These are phyloP conservation scores for Rotaria macrura DNA, from an alignment of 2,888 invertebrate species.

Conservation along the genomic window DNA sequence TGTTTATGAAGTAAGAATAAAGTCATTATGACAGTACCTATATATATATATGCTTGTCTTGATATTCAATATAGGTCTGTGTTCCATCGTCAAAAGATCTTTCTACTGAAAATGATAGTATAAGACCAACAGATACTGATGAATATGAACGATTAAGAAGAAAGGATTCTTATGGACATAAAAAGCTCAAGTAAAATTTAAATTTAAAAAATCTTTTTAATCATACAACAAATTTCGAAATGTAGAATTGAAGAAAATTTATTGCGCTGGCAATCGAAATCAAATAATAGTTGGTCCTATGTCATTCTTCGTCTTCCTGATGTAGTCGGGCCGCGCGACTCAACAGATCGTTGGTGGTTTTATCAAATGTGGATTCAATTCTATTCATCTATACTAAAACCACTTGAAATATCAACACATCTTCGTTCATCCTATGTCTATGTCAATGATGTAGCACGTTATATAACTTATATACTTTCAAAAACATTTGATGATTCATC, in stretches of 20 bases:
- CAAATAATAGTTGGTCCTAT: conserved; percentile 41
- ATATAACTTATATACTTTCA: conserved; percentile 39
- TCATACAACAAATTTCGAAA: not conserved
- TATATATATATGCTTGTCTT: too few relatives aligned
- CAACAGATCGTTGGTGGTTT: conserved; percentile 51
- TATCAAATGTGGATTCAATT: conserved; percentile 51
- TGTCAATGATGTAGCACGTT: conserved; percentile 48
- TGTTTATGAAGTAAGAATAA: conserved; percentile 51
- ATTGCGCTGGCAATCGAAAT: conserved; percentile 37
- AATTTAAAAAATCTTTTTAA: too few relatives aligned
- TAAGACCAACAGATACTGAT: conserved; percentile 43
- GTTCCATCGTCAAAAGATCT: not conserved
- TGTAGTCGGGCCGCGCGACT: conserved; percentile 52
- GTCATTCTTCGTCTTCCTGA: conserved; percentile 51
- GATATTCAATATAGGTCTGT: not conserved
- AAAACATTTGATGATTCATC: conserved; percentile 9
- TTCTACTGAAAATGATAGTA: conserved; percentile 45
- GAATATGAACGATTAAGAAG: conserved; percentile 39
- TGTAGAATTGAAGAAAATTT: conserved; percentile 47
- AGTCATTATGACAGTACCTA: conserved; percentile 30
- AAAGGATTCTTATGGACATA: conserved; percentile 49
- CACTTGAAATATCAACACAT: conserved; percentile 42
- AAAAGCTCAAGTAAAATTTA: conserved; percentile 42
- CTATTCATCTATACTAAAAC: conserved; percentile 15
- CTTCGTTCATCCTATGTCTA: conserved; percentile 49